Conservation (phyloP, 2,797 vertebrate species). For the Coracias cyanogaster region DNA sequence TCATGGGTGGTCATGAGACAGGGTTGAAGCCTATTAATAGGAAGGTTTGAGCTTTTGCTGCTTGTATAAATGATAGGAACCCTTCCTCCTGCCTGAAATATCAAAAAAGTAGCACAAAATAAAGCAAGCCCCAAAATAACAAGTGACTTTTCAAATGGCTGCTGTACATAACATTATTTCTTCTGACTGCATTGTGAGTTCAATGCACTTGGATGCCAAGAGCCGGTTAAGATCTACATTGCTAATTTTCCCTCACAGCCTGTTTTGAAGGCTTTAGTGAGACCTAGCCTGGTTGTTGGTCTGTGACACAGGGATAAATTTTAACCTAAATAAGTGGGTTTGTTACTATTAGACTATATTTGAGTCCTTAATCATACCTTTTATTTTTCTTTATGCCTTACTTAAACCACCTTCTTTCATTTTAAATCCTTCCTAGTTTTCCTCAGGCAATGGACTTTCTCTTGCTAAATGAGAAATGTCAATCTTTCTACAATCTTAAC, state of each 20-base stretch:
- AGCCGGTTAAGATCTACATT: not conserved
- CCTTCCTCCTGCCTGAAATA: not conserved
- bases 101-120: not conserved
- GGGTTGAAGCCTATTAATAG: not conserved
- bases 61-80: not conserved
- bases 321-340: not conserved
- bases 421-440: constrained; percentile 22
- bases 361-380: not conserved
- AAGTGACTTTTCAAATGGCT: not conserved
- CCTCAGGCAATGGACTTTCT: constrained; percentile 1
- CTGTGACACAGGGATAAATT: not conserved
- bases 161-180: not conserved
- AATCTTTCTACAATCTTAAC: not conserved
- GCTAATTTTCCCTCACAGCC: not conserved
- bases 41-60: not conserved
- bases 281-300: not conserved
- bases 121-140: not conserved
- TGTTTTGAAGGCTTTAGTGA: not conserved
- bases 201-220: not conserved
- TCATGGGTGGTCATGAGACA: not conserved
- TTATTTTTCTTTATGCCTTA: not conserved
- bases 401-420: not conserved
- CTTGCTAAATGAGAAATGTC: constrained; percentile 41
- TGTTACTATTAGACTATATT: not conserved
- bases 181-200: not conserved